phyloP scores from a whole-genome alignment of 2,113 vertebrate species.

The Ageneiosus marmoratus region DNA sequence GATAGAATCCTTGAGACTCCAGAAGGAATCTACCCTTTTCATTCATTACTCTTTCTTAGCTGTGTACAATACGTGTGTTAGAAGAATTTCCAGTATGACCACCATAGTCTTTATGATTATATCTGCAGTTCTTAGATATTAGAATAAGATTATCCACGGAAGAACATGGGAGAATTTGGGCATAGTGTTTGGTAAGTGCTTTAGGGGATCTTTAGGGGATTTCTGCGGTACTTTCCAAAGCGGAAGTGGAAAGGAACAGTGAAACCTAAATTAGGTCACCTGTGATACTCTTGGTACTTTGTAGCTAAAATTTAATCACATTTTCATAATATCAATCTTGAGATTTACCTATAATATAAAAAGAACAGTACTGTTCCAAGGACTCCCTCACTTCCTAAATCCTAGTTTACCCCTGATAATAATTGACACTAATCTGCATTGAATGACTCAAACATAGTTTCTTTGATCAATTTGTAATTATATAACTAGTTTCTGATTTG shows the following conservation, averaged over 20 bases:
- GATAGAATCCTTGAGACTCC: background rate
- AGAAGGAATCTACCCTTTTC: background rate
- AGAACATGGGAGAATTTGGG: background rate
- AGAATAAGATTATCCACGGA: background rate
- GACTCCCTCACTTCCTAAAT: background rate
- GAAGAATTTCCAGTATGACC: background rate
- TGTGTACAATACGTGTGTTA: background rate
- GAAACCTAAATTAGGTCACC: background rate
- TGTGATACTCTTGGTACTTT: no score
- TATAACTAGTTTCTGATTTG: background rate
- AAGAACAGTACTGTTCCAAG: background rate
- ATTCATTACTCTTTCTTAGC: background rate
- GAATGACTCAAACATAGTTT: background rate
- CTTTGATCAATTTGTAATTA: background rate
- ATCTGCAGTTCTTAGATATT: no score
- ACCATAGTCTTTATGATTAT: background rate
- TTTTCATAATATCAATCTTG: background rate
- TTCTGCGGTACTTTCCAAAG: background rate
- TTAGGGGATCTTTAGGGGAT: background rate
- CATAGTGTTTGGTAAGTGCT: background rate
- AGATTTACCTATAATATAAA: background rate
- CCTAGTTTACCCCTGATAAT: background rate
- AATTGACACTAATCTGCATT: background rate
- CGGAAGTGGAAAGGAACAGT: background rate
- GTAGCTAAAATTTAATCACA: no score